A percentile compares a stretch with the other conserved stretches of the same genome.
phyloP scores from a whole-genome alignment of 2,113 vertebrate species.

The Ibidorhyncha struthersii region DNA sequence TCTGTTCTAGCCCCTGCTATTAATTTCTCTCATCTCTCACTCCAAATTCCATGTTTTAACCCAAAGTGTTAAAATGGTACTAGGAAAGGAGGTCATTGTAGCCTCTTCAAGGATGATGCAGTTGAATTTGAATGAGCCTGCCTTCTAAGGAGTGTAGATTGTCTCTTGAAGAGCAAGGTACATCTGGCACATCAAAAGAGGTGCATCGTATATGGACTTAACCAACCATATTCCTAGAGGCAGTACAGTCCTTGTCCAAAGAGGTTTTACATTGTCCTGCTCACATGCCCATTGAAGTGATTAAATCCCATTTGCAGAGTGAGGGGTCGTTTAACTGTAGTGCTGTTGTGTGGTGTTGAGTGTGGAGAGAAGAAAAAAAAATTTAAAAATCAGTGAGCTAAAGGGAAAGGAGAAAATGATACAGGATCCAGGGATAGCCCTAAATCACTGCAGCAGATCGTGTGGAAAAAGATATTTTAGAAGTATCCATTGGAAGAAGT shows the following conservation, averaged over 20 bases:
- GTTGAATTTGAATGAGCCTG: background rate
- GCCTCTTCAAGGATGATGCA: background rate
- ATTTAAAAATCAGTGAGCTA: background rate
- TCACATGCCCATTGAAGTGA: background rate
- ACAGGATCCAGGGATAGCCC: background rate
- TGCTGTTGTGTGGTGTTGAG: background rate
- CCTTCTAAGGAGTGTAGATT: background rate
- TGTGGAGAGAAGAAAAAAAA: background rate
- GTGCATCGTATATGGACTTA: background rate
- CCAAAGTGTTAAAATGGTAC: background rate
- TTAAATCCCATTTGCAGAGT: background rate
- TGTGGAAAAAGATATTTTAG: background rate
- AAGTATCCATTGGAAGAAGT: background rate
- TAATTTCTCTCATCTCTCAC: background rate
- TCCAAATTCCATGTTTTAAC: background rate
- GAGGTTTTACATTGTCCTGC: background rate
- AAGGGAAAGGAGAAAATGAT: background rate
- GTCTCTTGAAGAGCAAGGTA: background rate
- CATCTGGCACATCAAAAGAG: background rate
- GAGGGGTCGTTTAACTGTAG: accelerated
- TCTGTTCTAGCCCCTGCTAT: background rate
- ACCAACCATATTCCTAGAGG: background rate
- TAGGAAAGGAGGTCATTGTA: background rate
- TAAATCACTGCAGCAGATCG: background rate
- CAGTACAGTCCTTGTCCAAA: background rate